phyloP scores from a whole-genome alignment of 2,797 vertebrate species.

The Novumbra hubbsi region DNA sequence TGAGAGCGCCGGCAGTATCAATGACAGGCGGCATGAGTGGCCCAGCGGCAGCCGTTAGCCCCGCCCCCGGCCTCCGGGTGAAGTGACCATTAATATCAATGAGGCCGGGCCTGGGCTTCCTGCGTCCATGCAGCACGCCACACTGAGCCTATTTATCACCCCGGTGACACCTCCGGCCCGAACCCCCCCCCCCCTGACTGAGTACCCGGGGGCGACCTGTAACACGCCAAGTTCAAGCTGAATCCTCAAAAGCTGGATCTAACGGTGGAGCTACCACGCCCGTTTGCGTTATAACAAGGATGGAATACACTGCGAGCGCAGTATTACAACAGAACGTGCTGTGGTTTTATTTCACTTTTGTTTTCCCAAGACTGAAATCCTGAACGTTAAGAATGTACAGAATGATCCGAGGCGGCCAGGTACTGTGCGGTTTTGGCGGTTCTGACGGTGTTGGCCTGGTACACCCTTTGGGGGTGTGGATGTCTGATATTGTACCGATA shows the following conservation, averaged over 20 bases:
- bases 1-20: slow-evolving; percentile 41
- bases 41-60: slow-evolving; percentile 28
- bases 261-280: too few relatives aligned
- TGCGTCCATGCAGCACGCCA: slow-evolving; percentile 21
- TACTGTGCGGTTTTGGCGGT: not conserved
- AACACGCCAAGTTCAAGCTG: not conserved
- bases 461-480: not conserved
- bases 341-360: too few relatives aligned
- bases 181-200: not conserved
- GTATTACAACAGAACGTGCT: not conserved
- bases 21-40: slow-evolving; percentile 35
- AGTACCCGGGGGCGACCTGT: not conserved
- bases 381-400: too few relatives aligned
- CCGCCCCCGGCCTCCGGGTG: slow-evolving; percentile 32
- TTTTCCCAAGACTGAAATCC: too few relatives aligned
- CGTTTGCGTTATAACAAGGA: not conserved
- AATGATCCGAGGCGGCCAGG: too few relatives aligned
- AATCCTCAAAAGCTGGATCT: not conserved
- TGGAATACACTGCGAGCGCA: not conserved
- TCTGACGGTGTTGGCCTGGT: not conserved
- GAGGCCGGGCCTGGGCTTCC: not conserved
- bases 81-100: slow-evolving; percentile 46
- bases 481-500: not conserved
- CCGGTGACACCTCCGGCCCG: not conserved
- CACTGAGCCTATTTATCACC: slow-evolving; percentile 19